Base-by-base conservation (phyloP, 2,113 vertebrate genomes). In the Macroglossus sobrinus region DNA sequence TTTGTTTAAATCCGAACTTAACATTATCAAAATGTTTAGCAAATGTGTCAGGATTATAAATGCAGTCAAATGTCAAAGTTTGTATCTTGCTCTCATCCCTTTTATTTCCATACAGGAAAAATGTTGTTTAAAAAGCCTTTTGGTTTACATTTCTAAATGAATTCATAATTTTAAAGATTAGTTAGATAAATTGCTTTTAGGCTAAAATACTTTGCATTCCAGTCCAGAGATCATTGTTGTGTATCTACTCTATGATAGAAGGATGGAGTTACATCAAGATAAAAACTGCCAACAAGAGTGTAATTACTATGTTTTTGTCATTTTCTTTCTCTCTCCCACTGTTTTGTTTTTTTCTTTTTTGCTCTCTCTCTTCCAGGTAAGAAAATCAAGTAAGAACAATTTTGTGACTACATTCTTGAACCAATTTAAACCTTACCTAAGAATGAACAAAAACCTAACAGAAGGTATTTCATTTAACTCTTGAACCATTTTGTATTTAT, bases 1-100 rank as follows among this genome's bases (percentile, higher is more conserved):
- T 85, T 95, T 96, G 87, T 95, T 97, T 96, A 93, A 95, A 71
- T 69, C 92, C 64, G 35, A 93, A 38, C 43, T 87, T 74, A 91
- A 80, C 87, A 89, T 95, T 95, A 94, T 91, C 74, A 95, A 97
- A 97, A 94, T 93, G 69, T 97, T 97, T 93, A 96, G 63, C 24
- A 59, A 92, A 90, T 90, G n/a, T 84, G 95, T 92, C 94, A 87
- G 53, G 69, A 84, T 94, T 97, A 86, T 76, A 96, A 95, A 96
- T 92, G 92, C 55, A 86, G 75, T 79, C 69, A 89, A 93, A 93
- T 89, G 84, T 94, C 96, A 92, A 91, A 92, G 94, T 97, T 89
- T 92, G 74, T 87, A 59, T 86, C 89, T 93, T 93, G 63, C 19
- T 95, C n/a, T 8, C 75, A 79, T 92, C 59, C 40, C 50, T 76